phyloP scores from a whole-genome alignment of 2,888 invertebrate genomes.

The Drosophila pegasa region DNA sequence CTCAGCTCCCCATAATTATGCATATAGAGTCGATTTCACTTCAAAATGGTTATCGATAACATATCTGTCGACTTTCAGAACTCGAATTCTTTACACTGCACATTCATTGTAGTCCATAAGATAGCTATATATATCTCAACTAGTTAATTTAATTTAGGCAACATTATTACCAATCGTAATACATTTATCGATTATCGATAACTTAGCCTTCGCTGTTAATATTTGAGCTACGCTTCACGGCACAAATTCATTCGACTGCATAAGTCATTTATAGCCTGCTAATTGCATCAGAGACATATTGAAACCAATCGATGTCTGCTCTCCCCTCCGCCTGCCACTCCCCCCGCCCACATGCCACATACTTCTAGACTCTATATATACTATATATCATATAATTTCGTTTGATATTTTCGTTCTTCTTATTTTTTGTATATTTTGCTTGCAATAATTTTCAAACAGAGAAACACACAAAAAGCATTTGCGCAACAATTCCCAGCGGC shows the following conservation, averaged over 20 bases:
- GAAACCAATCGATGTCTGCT: slow-evolving; percentile 26
- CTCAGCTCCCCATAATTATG: too few relatives aligned
- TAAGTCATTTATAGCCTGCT: slow-evolving; percentile 63
- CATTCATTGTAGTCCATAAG: too few relatives aligned
- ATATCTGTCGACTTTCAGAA: not conserved
- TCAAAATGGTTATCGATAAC: not conserved
- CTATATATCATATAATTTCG: slow-evolving; percentile 28
- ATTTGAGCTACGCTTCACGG: not conserved
- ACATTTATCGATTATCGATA: slow-evolving; percentile 36
- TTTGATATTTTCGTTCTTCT: slow-evolving; percentile 19
- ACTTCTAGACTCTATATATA: slow-evolving; percentile 3
- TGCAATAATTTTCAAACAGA: slow-evolving; percentile 79
- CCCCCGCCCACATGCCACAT: slow-evolving; percentile 2
- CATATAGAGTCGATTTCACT: not conserved
- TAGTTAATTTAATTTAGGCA: not conserved
- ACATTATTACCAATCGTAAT: not conserved
- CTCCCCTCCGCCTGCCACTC: not conserved
- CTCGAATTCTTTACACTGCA: not conserved
- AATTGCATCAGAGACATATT: slow-evolving; percentile 71
- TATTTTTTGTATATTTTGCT: slow-evolving; percentile 54
- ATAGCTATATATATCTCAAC: too few relatives aligned
- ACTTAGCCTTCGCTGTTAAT: slow-evolving; percentile 6
- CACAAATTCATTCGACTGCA: slow-evolving; percentile 21
- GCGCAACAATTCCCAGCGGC: slow-evolving; percentile 72
- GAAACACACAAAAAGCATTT: slow-evolving; percentile 80